Conservation (phyloP, 2,113 vertebrate species). For the Colistium nudipinnis region DNA sequence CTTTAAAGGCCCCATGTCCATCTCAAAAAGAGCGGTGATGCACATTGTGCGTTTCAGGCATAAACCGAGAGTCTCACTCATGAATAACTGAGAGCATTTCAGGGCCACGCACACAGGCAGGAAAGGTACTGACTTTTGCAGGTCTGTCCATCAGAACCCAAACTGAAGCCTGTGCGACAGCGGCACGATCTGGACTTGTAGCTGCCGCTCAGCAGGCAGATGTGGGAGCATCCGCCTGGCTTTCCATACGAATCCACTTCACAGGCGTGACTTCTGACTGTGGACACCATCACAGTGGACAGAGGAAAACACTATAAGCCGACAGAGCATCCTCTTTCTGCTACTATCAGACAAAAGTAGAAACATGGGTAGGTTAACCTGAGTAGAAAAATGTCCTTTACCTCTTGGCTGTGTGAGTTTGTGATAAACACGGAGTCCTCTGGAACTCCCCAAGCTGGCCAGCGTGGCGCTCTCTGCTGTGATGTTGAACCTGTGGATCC, state of each 20-base stretch:
- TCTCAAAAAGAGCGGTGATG: constrained; percentile 11
- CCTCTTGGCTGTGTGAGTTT: constrained; percentile 91
- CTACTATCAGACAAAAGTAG: neutral
- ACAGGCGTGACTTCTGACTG: constrained; percentile 93
- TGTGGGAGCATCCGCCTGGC: constrained; percentile 91
- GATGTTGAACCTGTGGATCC: constrained; percentile 92
- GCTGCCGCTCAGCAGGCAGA: constrained; percentile 94
- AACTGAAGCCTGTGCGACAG: constrained; percentile 91
- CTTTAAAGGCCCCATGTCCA: constrained; percentile 30
- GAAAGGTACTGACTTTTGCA: constrained; percentile 98
- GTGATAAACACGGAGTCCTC: constrained; percentile 88
- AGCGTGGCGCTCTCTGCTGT: constrained; percentile 84
- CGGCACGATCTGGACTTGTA: constrained; percentile 95
- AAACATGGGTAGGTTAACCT: constrained; percentile 10
- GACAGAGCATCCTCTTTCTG: neutral
- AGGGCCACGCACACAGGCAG: neutral
- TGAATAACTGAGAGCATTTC: neutral
- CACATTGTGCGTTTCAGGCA: constrained; percentile 8
- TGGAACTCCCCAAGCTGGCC: constrained; percentile 82
- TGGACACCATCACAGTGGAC: constrained; percentile 42
- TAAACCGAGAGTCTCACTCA: neutral
- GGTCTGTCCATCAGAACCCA: constrained; percentile 90
- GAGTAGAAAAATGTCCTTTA: constrained; percentile 68
- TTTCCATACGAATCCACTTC: constrained; percentile 86
- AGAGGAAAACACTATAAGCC: constrained; percentile 20